Base-by-base conservation (phyloP, 2,888 invertebrate genomes). In the Nomada hirtipes region DNA sequence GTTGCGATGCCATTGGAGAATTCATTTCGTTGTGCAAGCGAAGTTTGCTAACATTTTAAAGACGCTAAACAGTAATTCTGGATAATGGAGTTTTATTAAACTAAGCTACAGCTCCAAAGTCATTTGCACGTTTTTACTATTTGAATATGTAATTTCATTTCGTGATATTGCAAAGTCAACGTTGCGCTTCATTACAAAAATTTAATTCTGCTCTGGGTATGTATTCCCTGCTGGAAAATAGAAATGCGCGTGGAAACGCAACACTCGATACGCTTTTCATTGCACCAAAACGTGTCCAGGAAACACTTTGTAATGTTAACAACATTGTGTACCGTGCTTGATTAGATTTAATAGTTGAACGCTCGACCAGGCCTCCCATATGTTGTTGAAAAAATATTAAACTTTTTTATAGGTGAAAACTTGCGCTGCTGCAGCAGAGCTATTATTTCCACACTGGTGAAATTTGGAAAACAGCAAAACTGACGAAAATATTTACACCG, bases 1-100 rank as follows among this genome's bases (percentile, higher is more conserved):
- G 57, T 52, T 64, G 18, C 44, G 15, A 65, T 53, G 26, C n/a
- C n/a, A 57, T 47, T 57, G 50, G 15, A 50, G 23, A 53, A 42
- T 42, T 42, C 13, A 7, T 53, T 42, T n/a, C n/a, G 7, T 18
- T 47, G 29, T 2, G 36, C 13, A 26, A 57, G 15, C 15, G 53
- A 2, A 18, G 4, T 18, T 55, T 23, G 55, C 10, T 4, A 57
- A 57, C 29, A 36, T 36, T 59, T 29, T 29, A 7, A 18, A 29
- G 59, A 59, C 15, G 7, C 26, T 26, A 26, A 29, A 60, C 9
- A 4, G n/a, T 9, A 57, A 57, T 57, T 29, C 13, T 36, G 11
- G 7, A 26, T 57, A 57, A 57, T 57, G 4, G 26, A 15, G 15
- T 26, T 26, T 26, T 57, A 57, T 26, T 13, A 57, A 15, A 15